Conservation (phyloP, 2,113 vertebrate species). For the Triplophysa rosa region DNA sequence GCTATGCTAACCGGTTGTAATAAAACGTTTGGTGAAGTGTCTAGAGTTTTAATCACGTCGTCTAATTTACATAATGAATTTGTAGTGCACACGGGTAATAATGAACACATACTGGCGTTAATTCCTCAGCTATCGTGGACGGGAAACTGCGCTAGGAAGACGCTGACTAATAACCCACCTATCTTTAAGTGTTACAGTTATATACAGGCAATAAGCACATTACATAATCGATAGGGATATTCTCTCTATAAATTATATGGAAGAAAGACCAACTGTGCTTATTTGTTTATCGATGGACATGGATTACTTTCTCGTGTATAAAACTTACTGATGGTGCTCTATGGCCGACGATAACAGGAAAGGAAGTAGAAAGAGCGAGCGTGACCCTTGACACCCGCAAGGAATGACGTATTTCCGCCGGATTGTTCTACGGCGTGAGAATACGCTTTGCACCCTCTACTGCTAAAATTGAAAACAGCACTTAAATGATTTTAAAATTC, state of each 20-base stretch:
- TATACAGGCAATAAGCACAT: constrained; percentile 3
- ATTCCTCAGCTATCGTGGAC: no score
- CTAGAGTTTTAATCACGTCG: not conserved
- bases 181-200: not conserved
- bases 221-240: accelerated
- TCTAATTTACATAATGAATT: not conserved
- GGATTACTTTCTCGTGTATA: constrained; percentile 60
- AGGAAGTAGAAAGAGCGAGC: constrained; percentile 67
- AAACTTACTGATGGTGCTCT: constrained; percentile 76
- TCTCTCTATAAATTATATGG: accelerated
- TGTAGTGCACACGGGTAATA: not conserved
- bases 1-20: not conserved
- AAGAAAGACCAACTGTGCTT: accelerated
- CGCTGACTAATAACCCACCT: not conserved
- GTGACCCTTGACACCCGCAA: constrained; percentile 66
- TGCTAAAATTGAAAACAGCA: not conserved
- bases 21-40: no score
- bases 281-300: constrained; percentile 61
- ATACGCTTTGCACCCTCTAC: not conserved
- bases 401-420: constrained; percentile 63
- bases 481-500: not conserved
- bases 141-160: not conserved
- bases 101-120: not conserved
- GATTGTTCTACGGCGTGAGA: not conserved
- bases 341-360: constrained; percentile 72